Evolutionary conservation across 2,888 invertebrate species (phyloP).

Genomic region (Drosophila prostipennis): DNA sequence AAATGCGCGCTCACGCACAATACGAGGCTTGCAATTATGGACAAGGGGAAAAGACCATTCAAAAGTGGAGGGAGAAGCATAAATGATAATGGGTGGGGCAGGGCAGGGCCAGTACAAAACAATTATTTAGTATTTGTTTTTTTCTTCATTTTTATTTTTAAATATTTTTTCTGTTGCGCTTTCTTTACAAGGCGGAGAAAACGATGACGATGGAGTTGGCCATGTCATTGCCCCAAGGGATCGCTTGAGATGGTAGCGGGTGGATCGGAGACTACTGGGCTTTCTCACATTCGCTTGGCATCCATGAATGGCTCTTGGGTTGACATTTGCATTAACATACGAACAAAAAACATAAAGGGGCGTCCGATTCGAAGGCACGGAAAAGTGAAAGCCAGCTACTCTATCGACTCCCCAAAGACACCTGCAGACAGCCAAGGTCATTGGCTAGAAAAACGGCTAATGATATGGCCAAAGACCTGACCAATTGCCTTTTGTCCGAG

Average conservation of each 20-base stretch:
- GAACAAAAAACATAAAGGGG: neutral
- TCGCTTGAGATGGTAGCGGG: slow-evolving; percentile 16
- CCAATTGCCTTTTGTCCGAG: slow-evolving; percentile 39
- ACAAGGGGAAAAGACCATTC: slow-evolving; percentile 43
- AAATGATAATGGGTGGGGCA: slow-evolving; percentile 55
- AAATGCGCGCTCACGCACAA: slow-evolving; percentile 61
- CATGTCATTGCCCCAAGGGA: slow-evolving; percentile 46
- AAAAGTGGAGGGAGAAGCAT: slow-evolving; percentile 38
- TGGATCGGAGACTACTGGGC: slow-evolving; percentile 28
- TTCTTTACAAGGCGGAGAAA: slow-evolving; percentile 67
- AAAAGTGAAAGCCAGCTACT: slow-evolving; percentile 44
- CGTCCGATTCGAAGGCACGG: slow-evolving; percentile 11
- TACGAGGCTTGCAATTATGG: slow-evolving; percentile 59
- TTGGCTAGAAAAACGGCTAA: slow-evolving; percentile 44
- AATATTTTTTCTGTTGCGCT: slow-evolving; percentile 54
- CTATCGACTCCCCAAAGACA: slow-evolving; percentile 43
- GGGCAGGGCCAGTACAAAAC: slow-evolving; percentile 48
- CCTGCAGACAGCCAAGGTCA: slow-evolving; percentile 66
- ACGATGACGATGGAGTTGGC: slow-evolving; percentile 52
- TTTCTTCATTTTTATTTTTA: neutral
- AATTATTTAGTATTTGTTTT: slow-evolving; percentile 57
- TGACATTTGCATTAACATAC: slow-evolving; percentile 33
- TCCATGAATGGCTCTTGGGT: slow-evolving; percentile 35
- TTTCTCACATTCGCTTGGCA: slow-evolving; percentile 34
- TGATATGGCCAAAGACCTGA: slow-evolving; percentile 39